Conservation (phyloP, 2,113 vertebrate species). For the Seriola dumerili region DNA sequence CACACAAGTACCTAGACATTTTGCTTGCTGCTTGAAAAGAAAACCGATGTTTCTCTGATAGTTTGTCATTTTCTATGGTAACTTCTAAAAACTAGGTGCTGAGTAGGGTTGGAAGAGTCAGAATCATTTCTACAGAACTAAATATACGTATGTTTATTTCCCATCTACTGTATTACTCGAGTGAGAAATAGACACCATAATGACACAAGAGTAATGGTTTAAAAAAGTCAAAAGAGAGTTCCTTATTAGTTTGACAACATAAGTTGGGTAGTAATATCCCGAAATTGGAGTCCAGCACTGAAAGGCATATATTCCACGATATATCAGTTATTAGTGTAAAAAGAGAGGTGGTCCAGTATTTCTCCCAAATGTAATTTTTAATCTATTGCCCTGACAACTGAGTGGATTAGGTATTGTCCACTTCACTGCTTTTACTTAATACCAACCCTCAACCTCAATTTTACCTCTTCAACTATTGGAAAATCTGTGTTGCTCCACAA, state of each 20-base stretch:
- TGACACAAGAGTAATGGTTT: neutral
- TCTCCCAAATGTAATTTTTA: slow-evolving; percentile 25
- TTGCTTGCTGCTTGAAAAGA: slow-evolving; percentile 5
- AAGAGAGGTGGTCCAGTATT: neutral
- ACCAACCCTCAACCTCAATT: slow-evolving; percentile 59
- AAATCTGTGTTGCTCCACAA: slow-evolving; percentile 57
- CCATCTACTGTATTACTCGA: no score
- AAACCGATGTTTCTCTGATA: slow-evolving; percentile 36
- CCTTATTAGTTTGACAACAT: neutral
- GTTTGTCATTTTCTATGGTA: slow-evolving; percentile 19
- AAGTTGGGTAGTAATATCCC: neutral
- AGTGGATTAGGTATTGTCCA: slow-evolving; percentile 45
- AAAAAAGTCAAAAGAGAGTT: neutral
- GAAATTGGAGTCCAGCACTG: neutral
- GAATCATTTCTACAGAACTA: neutral
- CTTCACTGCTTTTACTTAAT: slow-evolving; percentile 64
- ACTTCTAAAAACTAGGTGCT: neutral
- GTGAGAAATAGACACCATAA: no score
- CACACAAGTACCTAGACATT: slow-evolving; percentile 19
- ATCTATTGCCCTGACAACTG: slow-evolving; percentile 20
- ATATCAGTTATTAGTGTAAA: neutral
- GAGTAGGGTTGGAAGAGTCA: neutral
- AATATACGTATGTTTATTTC: neutral
- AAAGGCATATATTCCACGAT: neutral
- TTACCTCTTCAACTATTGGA: slow-evolving; percentile 45